A percentile compares a stretch with the other conserved stretches of the same genome.
Conservation (phyloP, 2,113 vertebrate genomes). For the Glareola pratincola region DNA sequence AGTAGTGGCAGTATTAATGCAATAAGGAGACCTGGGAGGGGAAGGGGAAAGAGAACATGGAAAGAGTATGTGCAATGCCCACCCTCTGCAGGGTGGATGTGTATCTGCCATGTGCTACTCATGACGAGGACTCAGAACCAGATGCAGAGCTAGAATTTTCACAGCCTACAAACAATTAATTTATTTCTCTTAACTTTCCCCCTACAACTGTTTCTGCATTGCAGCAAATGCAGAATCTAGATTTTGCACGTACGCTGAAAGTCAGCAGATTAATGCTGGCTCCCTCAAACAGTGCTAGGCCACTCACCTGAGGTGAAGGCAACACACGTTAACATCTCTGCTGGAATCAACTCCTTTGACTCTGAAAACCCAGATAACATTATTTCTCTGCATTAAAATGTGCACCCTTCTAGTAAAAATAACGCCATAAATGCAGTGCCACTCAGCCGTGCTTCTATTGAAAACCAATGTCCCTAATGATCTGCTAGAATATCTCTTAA, state of each 20-base stretch:
- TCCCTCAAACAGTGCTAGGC: neutral
- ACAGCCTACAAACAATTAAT: neutral
- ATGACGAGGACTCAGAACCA: neutral
- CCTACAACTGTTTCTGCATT: neutral
- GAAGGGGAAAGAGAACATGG: neutral
- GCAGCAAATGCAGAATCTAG: neutral
- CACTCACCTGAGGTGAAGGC: neutral
- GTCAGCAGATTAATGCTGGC: neutral
- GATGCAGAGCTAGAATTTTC: neutral
- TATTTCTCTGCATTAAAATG: neutral
- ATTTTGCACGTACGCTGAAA: neutral
- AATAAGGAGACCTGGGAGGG: neutral
- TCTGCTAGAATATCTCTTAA: neutral
- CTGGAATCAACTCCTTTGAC: neutral
- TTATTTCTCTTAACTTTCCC: neutral
- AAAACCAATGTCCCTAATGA: neutral
- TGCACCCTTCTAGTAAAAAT: neutral
- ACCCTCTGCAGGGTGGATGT: neutral
- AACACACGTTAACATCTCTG: neutral
- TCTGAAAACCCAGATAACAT: neutral
- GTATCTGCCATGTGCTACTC: neutral
- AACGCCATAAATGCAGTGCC: neutral
- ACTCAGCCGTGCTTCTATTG: neutral
- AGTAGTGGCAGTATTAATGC: neutral
- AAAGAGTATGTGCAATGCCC: neutral